A percentile compares a stretch with the other conserved stretches of the same genome.
Evolutionary conservation across 2,888 invertebrate species (phyloP).

Genomic region (Harpalus rufipes): DNA sequence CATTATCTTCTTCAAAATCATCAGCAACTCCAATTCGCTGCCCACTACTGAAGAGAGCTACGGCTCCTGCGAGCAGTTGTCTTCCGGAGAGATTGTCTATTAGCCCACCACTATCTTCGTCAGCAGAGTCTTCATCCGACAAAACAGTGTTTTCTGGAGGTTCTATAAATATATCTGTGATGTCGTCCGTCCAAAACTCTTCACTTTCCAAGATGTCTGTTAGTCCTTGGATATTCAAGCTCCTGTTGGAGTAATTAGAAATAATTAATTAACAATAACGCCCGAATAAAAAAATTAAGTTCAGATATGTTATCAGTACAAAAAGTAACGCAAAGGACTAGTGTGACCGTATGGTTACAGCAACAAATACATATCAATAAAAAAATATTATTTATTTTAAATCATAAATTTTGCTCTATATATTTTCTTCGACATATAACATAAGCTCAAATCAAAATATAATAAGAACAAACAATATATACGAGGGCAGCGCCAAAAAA

Average conservation of each 20-base stretch:
- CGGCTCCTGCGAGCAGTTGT: constrained; percentile 64
- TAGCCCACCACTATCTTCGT: constrained; percentile 63
- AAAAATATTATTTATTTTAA: too few relatives aligned
- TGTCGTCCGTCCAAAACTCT: constrained; percentile 58
- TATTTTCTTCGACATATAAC: too few relatives aligned
- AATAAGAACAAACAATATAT: too few relatives aligned
- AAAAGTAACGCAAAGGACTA: too few relatives aligned
- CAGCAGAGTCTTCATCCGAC: constrained; percentile 65
- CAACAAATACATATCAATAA: too few relatives aligned
- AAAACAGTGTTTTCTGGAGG: constrained; percentile 47
- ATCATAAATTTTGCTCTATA: too few relatives aligned
- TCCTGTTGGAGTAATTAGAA: constrained; percentile 7
- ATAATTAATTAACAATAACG: constrained; percentile 2
- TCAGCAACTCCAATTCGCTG: constrained; percentile 18
- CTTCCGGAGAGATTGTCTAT: constrained; percentile 66
- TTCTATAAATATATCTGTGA: constrained; percentile 61
- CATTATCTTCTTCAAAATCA: constrained; percentile 15
- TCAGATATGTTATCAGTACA: too few relatives aligned
- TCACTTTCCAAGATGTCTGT: constrained; percentile 66
- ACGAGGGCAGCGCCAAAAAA: too few relatives aligned
- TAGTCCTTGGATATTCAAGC: constrained; percentile 8
- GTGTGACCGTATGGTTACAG: too few relatives aligned
- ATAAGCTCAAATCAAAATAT: too few relatives aligned
- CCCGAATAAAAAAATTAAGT: too few relatives aligned
- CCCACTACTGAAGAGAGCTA: constrained; percentile 55